These are phyloP conservation scores for Esox lucius DNA, from an alignment of 2,797 vertebrate species.

Conservation along the genomic window DNA sequence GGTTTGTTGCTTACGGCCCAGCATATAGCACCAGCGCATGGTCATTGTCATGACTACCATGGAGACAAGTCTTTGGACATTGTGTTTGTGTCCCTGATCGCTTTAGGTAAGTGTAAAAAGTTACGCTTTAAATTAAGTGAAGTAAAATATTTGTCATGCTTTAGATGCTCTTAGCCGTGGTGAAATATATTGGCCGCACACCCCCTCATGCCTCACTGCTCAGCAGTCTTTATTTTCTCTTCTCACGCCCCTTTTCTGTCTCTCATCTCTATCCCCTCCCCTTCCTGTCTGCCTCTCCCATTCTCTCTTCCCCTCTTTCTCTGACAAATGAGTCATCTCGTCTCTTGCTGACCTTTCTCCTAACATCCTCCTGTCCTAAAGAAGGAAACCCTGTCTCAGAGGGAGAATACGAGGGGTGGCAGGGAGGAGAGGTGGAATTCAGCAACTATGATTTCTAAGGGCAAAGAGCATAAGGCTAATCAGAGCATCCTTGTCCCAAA, in stretches of 20 bases:
- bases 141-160: too few species aligned
- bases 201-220: neutral
- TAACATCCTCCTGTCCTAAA: constrained; percentile 18
- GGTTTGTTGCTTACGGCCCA: too few species aligned
- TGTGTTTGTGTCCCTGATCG: too few species aligned
- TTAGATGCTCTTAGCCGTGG: too few species aligned
- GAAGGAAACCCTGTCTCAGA: constrained; percentile 21
- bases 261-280: neutral
- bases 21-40: too few species aligned
- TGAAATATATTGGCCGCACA: neutral
- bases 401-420: too few species aligned
- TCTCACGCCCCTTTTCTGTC: neutral
- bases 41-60: too few species aligned
- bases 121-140: too few species aligned
- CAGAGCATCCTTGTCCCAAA: neutral
- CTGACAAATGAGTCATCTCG: constrained; percentile 33
- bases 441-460: constrained; percentile 15
- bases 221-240: constrained; percentile 20
- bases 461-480: neutral
- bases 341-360: constrained; percentile 36
- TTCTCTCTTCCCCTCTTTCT: neutral
- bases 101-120: too few species aligned
- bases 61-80: too few species aligned
- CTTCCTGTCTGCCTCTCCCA: neutral
- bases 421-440: constrained; percentile 4